Percentiles rank a stretch among this genome's conserved stretches.
Evolutionary conservation across 2,797 vertebrate species (phyloP).

Genomic region (Spinibarbus caldwelli): DNA sequence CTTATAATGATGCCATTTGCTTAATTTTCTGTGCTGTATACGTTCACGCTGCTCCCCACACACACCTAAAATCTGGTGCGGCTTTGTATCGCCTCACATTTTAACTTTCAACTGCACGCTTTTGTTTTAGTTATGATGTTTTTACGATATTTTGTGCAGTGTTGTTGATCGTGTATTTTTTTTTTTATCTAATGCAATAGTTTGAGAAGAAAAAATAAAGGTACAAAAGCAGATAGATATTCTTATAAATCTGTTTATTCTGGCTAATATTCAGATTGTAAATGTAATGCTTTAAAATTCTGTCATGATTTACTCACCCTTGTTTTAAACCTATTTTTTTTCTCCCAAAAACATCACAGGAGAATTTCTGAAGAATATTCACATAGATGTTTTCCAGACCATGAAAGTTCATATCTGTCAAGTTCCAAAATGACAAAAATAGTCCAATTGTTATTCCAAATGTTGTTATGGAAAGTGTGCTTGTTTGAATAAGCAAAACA

Average conservation of each 20-base stretch:
- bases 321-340: not conserved
- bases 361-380: not conserved
- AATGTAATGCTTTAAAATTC: not conserved
- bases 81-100: slow-evolving; percentile 6
- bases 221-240: not conserved
- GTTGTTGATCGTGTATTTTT: not conserved
- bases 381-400: not conserved
- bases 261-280: too few relatives aligned
- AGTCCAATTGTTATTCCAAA: not conserved
- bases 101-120: not conserved
- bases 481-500: not conserved
- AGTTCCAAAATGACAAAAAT: not conserved
- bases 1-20: slow-evolving; percentile 83
- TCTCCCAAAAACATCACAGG: not conserved
- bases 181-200: not conserved
- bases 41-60: slow-evolving; percentile 51
- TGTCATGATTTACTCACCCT: too few relatives aligned
- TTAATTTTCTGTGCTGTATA: slow-evolving; percentile 67
- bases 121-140: slow-evolving; percentile 1
- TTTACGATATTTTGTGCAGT: not conserved
- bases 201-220: not conserved
- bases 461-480: not conserved
- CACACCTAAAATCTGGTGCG: slow-evolving; percentile 30
- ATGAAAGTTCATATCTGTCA: not conserved
- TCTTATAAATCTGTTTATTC: not conserved